phyloP scores from a whole-genome alignment of 1,140 invertebrate genomes.

The Tetragnatha versicolor region DNA sequence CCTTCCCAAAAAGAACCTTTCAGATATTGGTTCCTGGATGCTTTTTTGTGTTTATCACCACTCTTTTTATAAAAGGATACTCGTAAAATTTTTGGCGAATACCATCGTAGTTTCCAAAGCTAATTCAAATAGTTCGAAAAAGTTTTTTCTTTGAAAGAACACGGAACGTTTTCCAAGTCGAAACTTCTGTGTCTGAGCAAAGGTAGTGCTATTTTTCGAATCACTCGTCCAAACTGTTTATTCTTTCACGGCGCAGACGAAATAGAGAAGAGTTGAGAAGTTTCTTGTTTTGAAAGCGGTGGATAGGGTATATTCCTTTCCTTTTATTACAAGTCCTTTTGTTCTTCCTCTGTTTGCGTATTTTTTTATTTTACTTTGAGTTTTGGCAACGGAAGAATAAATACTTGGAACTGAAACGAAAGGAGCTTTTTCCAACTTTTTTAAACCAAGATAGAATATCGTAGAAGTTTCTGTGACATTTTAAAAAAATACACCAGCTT shows the following conservation, averaged over 20 bases:
- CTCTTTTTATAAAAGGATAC: too few relatives aligned
- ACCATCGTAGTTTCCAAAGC: not conserved
- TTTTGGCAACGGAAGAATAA: not conserved
- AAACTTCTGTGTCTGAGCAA: not conserved
- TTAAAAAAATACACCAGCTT: too few relatives aligned
- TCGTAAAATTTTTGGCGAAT: too few relatives aligned
- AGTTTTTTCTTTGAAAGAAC: constrained; percentile 7
- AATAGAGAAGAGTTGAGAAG: not conserved
- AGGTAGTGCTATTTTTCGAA: not conserved
- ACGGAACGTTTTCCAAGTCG: too few relatives aligned
- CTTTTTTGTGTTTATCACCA: too few relatives aligned
- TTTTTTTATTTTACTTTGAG: not conserved
- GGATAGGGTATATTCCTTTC: too few relatives aligned
- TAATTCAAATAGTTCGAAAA: constrained; percentile 18
- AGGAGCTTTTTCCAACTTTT: too few relatives aligned
- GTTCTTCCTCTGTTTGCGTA: not conserved
- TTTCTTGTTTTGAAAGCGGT: constrained; percentile 18
- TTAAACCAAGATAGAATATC: too few relatives aligned
- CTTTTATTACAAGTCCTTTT: not conserved
- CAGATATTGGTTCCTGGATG: too few relatives aligned
- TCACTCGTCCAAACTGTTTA: constrained; percentile 6
- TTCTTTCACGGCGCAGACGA: not conserved
- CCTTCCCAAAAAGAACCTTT: too few relatives aligned
- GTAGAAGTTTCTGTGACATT: too few relatives aligned
- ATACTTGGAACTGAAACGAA: not conserved